phyloP scores from a whole-genome alignment of 2,888 invertebrate genomes.

The Bhutanitis thaidina region DNA sequence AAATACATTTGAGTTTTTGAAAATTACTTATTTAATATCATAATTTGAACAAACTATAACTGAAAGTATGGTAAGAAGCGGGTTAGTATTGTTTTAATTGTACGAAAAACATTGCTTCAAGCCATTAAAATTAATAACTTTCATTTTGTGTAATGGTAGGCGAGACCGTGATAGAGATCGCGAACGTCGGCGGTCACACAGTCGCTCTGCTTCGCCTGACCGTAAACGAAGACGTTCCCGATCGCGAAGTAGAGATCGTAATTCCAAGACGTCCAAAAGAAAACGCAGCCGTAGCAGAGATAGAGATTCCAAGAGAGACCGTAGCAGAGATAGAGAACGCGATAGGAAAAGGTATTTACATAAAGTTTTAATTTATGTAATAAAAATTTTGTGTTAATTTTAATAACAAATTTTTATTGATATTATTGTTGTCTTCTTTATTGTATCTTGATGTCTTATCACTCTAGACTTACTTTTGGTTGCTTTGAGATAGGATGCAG shows the following conservation, averaged over 20 bases:
- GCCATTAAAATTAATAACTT: background rate
- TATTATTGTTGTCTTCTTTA: too few species aligned
- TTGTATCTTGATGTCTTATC: too few species aligned
- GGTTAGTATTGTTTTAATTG: constrained; percentile 44
- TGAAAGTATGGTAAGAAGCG: constrained; percentile 58
- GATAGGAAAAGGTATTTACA: constrained; percentile 63
- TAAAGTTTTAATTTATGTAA: too few species aligned
- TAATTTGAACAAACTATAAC: background rate
- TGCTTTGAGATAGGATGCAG: too few species aligned
- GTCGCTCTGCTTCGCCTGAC: constrained; percentile 79
- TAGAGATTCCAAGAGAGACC: constrained; percentile 78
- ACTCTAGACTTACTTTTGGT: too few species aligned
- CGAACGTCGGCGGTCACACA: constrained; percentile 79
- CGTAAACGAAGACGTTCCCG: constrained; percentile 78
- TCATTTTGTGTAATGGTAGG: constrained; percentile 31
- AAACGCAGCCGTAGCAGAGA: constrained; percentile 85
- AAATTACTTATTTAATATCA: background rate
- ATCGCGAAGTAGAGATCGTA: constrained; percentile 80
- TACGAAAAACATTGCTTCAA: background rate
- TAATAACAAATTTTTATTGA: too few species aligned
- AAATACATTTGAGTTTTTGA: background rate
- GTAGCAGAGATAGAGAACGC: constrained; percentile 68
- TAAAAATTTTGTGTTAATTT: too few species aligned
- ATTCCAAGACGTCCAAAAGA: constrained; percentile 80
- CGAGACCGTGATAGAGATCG: constrained; percentile 68